Percentiles rank a stretch among this genome's conserved stretches.
Evolutionary conservation across 2,797 vertebrate genomes (phyloP).

Genomic region (Bovichtus diacanthus): DNA sequence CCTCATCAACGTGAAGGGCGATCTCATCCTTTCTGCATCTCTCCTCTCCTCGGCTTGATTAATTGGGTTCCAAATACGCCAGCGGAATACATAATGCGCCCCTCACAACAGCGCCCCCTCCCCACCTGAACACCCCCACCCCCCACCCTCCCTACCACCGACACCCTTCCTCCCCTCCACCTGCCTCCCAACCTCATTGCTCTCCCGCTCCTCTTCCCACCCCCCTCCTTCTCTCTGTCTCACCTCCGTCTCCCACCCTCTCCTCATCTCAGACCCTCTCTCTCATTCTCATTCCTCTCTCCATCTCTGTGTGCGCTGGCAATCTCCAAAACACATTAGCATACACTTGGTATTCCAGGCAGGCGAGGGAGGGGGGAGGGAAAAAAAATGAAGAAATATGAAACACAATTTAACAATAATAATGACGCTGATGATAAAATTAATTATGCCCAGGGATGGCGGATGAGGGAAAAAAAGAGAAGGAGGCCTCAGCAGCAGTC

Average conservation of each 20-base stretch:
- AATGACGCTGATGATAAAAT: slow-evolving; percentile 89
- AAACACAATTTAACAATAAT: slow-evolving; percentile 90
- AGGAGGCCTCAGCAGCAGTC: slow-evolving; percentile 83
- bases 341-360: slow-evolving; percentile 97
- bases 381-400: slow-evolving; percentile 82
- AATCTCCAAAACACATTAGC: slow-evolving; percentile 92
- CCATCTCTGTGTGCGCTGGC: slow-evolving; percentile 77
- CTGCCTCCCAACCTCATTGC: slow-evolving; percentile 80
- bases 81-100: slow-evolving; percentile 93
- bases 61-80: slow-evolving; percentile 97
- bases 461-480: slow-evolving; percentile 73
- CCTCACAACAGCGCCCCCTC: slow-evolving; percentile 62
- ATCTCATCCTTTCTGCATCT: slow-evolving; percentile 99
- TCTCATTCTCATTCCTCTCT: slow-evolving; percentile 84
- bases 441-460: slow-evolving; percentile 86
- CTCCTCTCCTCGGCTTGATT: slow-evolving; percentile 96
- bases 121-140: slow-evolving; percentile 33
- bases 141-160: slow-evolving; percentile 52
- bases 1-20: slow-evolving; percentile 99
- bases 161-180: slow-evolving; percentile 72
- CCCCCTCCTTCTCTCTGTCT: slow-evolving; percentile 69
- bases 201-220: slow-evolving; percentile 74
- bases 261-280: slow-evolving; percentile 81
- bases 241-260: slow-evolving; percentile 81
- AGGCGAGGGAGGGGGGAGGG: slow-evolving; percentile 70